Evolutionary conservation across 23 tunicate species (phyloP).

Genomic region (Diplosoma virens): DNA sequence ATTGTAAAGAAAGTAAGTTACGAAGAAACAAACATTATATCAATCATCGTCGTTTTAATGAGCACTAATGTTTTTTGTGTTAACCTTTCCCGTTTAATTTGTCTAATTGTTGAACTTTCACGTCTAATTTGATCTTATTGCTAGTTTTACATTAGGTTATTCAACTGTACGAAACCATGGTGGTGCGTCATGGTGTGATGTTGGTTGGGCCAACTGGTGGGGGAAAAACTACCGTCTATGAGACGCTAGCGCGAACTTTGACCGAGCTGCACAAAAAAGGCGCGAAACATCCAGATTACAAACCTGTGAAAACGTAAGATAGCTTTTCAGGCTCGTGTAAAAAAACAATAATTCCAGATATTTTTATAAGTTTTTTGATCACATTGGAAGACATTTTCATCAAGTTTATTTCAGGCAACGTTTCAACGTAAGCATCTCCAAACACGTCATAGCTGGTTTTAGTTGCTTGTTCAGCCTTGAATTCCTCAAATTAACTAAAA

Average conservation of each 20-base stretch:
- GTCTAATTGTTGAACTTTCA: background rate
- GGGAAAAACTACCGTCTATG: slow-evolving; percentile 87
- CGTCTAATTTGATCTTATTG: background rate
- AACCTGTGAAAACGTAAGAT: slow-evolving; percentile 83
- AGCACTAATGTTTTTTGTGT: too few species aligned
- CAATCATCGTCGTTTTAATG: too few species aligned
- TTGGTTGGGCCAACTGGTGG: slow-evolving; percentile 99
- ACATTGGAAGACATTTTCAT: too few species aligned
- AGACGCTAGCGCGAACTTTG: slow-evolving; percentile 74
- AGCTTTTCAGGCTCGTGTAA: background rate
- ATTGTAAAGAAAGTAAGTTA: slow-evolving; percentile 87
- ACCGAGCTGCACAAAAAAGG: slow-evolving; percentile 64
- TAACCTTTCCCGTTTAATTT: background rate
- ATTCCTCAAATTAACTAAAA: too few species aligned
- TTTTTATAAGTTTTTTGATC: background rate
- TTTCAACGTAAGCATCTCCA: too few species aligned
- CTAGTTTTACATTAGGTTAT: slow-evolving; percentile 62
- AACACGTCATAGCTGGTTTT: too few species aligned
- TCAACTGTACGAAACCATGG: slow-evolving; percentile 98
- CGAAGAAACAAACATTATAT: too few species aligned
- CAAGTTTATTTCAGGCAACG: too few species aligned
- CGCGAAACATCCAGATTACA: slow-evolving; percentile 73
- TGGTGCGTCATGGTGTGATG: slow-evolving; percentile 99
- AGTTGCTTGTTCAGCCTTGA: too few species aligned
- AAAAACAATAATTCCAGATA: background rate